These are phyloP conservation scores for Rhyacophila evoluta DNA, from an alignment of 2,888 invertebrate species.

Conservation along the genomic window DNA sequence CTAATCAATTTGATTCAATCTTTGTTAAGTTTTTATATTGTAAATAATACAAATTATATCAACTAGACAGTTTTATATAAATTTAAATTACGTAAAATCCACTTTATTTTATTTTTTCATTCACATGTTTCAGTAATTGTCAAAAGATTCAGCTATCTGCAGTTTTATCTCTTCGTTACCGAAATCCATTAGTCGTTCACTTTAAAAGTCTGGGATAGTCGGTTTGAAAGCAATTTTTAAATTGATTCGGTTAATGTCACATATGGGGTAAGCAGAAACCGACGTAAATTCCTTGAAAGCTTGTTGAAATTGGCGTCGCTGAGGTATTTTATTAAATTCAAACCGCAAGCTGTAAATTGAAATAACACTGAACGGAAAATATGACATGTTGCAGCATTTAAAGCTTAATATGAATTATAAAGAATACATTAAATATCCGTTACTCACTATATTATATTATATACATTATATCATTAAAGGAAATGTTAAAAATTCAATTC, in stretches of 20 bases:
- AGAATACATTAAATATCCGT: too few species aligned
- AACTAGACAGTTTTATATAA: too few species aligned
- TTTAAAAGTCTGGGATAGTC: slow-evolving; percentile 1
- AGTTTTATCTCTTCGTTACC: neutral
- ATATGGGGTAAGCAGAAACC: neutral
- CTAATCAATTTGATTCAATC: too few species aligned
- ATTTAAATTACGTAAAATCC: neutral
- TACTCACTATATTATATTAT: too few species aligned
- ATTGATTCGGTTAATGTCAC: slow-evolving; percentile 5
- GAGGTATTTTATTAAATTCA: neutral
- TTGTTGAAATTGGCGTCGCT: neutral
- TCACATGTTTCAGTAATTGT: neutral
- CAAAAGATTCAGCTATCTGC: neutral
- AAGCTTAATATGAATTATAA: too few species aligned
- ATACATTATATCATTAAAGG: too few species aligned
- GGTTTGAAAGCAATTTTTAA: neutral
- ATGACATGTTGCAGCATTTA: too few species aligned
- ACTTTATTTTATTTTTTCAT: neutral
- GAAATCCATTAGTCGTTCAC: slow-evolving; percentile 3
- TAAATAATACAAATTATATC: too few species aligned
- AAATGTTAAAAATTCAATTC: too few species aligned
- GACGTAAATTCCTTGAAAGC: slow-evolving; percentile 2
- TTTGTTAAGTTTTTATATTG: too few species aligned
- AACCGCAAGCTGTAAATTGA: neutral
- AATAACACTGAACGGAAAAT: neutral